Evolutionary conservation across 2,888 invertebrate species (phyloP).

Genomic region (Trachelus stipa): DNA sequence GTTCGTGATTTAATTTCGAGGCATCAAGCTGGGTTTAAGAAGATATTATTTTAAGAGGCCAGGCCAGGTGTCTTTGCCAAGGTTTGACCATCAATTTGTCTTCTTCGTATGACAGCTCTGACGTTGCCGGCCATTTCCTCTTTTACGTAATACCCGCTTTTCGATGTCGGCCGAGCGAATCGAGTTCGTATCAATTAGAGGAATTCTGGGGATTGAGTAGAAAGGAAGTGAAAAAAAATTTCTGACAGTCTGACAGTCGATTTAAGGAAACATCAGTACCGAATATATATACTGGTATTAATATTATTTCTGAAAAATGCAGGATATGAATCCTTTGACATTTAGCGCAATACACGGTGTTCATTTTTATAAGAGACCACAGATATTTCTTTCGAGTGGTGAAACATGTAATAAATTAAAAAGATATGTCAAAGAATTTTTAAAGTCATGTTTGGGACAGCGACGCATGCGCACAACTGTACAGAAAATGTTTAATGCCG

Average conservation of each 20-base stretch:
- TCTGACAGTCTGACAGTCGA: neutral
- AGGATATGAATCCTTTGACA: neutral
- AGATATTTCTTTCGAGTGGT: neutral
- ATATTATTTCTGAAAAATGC: neutral
- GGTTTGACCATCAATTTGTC: slow-evolving; percentile 34
- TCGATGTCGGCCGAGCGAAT: slow-evolving; percentile 7
- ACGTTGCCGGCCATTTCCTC: slow-evolving; percentile 25
- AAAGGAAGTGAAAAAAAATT: neutral
- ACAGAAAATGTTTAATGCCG: neutral
- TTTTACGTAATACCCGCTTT: slow-evolving; percentile 21
- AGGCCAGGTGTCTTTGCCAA: slow-evolving; percentile 33
- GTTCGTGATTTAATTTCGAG: neutral
- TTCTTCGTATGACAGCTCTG: slow-evolving; percentile 28
- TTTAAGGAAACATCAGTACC: neutral
- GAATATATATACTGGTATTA: neutral
- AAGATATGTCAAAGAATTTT: neutral
- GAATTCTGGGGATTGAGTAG: slow-evolving; percentile 11
- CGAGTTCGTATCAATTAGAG: slow-evolving; percentile 13
- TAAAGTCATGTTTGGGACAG: neutral
- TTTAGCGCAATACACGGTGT: neutral
- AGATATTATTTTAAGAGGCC: slow-evolving; percentile 38
- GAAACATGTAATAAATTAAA: neutral
- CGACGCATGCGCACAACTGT: neutral
- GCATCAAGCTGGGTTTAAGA: slow-evolving; percentile 10
- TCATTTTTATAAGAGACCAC: neutral